Base-by-base conservation (phyloP, 2,113 vertebrate species). In the Rhea americana region DNA sequence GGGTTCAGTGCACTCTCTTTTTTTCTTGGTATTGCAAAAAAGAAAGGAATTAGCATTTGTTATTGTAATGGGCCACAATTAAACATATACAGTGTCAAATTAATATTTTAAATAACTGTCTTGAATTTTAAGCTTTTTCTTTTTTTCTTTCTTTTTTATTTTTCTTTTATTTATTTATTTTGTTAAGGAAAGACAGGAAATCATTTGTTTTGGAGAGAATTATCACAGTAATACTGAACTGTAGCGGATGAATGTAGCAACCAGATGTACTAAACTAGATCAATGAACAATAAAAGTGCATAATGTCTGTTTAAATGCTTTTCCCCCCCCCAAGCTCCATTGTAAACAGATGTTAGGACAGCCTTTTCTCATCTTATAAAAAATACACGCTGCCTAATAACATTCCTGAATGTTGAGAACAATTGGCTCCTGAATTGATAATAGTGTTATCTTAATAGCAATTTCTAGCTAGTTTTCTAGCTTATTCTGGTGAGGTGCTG, bases 311-410 rank as follows among this genome's bases (percentile, higher is more conserved):
- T 37, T 53, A 48, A 48, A 47, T 62, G 5, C 5, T 1, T 48
- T 75, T 71, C 9, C 14, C 1, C 0, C 0, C 11, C 11, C 5
- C 15, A 45, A 41, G 7, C 26, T 83, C 61, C 6, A 53, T 53
- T n/a, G 48, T 32, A 91, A 80, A 81, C 41, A 81, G 30, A 48
- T 62, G 32, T 74, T 66, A 43, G 14, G 18, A 39, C 39, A 55
- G 47, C 28, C 25, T 83, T 76, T 39, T 86, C 21, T 87, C 10
- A 17, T 1, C 0, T 30, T 8, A 48, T 55, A 13, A 56, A 70
- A 62, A 74, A 43, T 11, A 59, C 13, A 11, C 8, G 35, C 21
- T 74, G 50, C n/a, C 16, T 58, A 26, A 67, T 21, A 21, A 1
- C 22, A 4, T 59, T 71, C 26, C 47, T 88, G 75, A 58, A 39